A percentile compares a stretch with the other conserved stretches of the same genome.
Evolutionary conservation across 1,140 invertebrate species (phyloP).

Genomic region (Sarcophaga bullata): DNA sequence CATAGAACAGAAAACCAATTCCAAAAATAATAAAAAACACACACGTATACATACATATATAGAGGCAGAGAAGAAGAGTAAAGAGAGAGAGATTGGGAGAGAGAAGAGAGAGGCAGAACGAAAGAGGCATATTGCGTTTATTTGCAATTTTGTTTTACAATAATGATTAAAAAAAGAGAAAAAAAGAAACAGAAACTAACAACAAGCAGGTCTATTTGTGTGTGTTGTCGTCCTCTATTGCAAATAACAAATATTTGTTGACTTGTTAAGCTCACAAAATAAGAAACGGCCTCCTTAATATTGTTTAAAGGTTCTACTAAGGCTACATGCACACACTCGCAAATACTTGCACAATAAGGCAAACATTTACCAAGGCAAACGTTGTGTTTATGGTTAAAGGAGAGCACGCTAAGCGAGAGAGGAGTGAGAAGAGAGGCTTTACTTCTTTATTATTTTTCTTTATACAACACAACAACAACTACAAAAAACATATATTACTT

Average conservation of each 20-base stretch:
- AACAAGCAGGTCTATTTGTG: background rate
- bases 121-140: background rate
- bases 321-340: too few species aligned
- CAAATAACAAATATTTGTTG: slow-evolving; percentile 36
- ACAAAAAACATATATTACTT: background rate
- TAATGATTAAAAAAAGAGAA: background rate
- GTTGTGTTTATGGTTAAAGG: too few species aligned
- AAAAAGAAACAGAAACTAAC: too few species aligned
- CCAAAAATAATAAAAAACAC: background rate
- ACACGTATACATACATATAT: background rate
- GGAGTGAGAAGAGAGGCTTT: too few species aligned
- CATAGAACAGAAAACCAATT: background rate
- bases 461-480: background rate
- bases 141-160: slow-evolving; percentile 27
- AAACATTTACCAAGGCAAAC: too few species aligned
- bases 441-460: too few species aligned
- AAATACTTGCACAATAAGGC: too few species aligned
- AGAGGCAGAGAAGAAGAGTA: background rate
- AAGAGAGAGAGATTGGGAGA: background rate
- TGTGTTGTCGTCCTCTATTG: background rate
- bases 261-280: background rate
- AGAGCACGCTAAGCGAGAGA: too few species aligned
- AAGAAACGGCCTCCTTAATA: slow-evolving; percentile 4
- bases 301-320: background rate
- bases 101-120: background rate